Evolutionary conservation across 37 sponge, comb jelly and placozoan species (phyloP).

Genomic region (Diacarnus erythraeanus): DNA sequence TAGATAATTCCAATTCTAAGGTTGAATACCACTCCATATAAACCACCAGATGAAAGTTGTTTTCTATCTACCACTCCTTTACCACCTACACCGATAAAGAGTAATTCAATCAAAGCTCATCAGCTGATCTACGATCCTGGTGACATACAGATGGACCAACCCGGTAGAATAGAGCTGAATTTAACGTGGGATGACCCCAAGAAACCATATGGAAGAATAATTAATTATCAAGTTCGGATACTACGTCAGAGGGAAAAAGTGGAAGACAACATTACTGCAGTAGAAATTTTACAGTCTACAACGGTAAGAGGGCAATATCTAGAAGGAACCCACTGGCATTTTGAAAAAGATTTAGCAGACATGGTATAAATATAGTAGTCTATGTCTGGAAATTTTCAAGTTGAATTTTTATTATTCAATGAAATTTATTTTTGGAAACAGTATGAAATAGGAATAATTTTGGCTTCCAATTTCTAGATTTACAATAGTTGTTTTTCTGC

Average conservation of each 20-base stretch:
- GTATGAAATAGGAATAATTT: no score
- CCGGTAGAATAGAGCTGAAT: background rate
- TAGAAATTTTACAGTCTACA: no score
- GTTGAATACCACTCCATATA: background rate
- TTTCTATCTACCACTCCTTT: background rate
- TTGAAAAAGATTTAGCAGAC: background rate
- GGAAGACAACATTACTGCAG: background rate
- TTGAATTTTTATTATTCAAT: no score
- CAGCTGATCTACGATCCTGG: background rate
- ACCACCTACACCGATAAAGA: conserved; percentile 7
- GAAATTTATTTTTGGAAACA: no score
- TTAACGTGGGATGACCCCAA: conserved; percentile 15
- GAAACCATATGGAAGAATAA: conserved; percentile 4
- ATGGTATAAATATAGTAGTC: background rate
- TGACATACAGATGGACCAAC: background rate
- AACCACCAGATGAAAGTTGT: conserved; percentile 11
- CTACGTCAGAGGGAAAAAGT: background rate
- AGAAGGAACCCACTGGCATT: no score
- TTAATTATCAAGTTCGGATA: conserved; percentile 14
- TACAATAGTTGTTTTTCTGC: no score
- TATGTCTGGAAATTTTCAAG: background rate
- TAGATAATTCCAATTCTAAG: background rate
- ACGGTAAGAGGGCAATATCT: no score
- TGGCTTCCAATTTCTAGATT: no score
- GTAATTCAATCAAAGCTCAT: background rate